Percentiles rank a stretch among this genome's conserved stretches.
Evolutionary conservation across 2,797 vertebrate genomes (phyloP).

Genomic region (Leptatherina wallacei): DNA sequence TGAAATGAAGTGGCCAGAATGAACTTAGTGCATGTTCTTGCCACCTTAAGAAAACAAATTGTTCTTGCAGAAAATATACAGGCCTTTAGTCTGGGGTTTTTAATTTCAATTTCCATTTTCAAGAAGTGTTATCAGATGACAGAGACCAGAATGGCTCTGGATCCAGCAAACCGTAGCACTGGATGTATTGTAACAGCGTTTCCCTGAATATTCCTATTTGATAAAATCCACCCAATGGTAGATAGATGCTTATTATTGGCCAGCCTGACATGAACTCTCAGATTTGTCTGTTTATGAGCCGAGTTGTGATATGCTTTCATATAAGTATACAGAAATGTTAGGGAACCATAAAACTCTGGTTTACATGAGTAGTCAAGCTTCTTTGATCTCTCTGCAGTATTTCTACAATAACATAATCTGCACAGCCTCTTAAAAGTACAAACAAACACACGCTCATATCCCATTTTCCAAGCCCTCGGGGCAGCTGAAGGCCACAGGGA

Average conservation of each 20-base stretch:
- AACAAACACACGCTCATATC: constrained; percentile 39
- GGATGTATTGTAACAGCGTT: not conserved
- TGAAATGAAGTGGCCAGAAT: not conserved
- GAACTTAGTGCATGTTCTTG: not conserved
- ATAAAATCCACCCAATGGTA: not conserved
- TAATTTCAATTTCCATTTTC: not conserved
- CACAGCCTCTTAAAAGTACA: constrained; percentile 38
- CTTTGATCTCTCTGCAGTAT: constrained; percentile 50
- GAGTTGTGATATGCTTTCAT: not conserved
- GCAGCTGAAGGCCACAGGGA: constrained; percentile 43
- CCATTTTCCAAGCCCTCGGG: constrained; percentile 36
- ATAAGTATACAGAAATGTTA: constrained; percentile 25
- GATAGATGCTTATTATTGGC: not conserved
- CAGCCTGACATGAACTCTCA: not conserved
- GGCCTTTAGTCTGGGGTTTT: not conserved
- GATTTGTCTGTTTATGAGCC: not conserved
- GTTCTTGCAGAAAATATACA: not conserved
- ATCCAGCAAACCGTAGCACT: not conserved
- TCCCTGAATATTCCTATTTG: not conserved
- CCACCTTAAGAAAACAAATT: not conserved
- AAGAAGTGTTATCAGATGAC: not conserved
- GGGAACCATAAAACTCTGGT: constrained; percentile 26
- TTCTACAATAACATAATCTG: constrained; percentile 53
- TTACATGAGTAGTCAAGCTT: constrained; percentile 15
- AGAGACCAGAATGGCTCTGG: not conserved